phyloP scores from a whole-genome alignment of 2,113 vertebrate genomes.

The Balaenoptera acutorostrata region DNA sequence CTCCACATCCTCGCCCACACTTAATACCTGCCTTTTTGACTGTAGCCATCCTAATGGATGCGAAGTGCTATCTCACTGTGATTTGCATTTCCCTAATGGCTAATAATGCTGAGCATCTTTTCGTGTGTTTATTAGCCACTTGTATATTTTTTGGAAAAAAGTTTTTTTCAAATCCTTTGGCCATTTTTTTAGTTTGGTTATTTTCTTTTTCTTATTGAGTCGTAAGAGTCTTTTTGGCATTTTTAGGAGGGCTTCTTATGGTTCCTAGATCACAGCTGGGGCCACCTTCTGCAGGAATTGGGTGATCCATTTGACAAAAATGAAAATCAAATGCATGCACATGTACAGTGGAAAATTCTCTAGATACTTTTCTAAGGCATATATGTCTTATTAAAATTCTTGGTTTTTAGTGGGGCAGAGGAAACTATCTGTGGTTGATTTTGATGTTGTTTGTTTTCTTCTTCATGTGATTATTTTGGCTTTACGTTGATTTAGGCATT shows the following conservation, averaged over 20 bases:
- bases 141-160: not conserved
- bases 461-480: not conserved
- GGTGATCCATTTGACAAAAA: not conserved
- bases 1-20: not conserved
- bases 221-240: not conserved
- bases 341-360: not conserved
- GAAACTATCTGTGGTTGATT: not conserved
- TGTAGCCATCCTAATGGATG: not conserved
- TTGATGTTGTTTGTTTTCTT: not conserved
- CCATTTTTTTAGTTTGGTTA: not conserved
- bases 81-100: not conserved
- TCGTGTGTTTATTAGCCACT: not conserved
- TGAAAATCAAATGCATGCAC: not conserved
- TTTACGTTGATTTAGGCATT: not conserved
- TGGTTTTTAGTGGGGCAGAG: not conserved
- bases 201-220: not conserved
- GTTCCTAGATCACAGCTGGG: not conserved
- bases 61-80: not conserved
- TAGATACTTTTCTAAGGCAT: not conserved
- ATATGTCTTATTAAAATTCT: not conserved
- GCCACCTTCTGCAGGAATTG: not conserved
- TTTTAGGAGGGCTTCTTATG: not conserved
- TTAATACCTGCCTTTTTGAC: not conserved
- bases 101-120: not conserved
- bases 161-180: not conserved